Base-by-base conservation (phyloP, 2,113 vertebrate species). In the Aspiorhynchus laticeps region DNA sequence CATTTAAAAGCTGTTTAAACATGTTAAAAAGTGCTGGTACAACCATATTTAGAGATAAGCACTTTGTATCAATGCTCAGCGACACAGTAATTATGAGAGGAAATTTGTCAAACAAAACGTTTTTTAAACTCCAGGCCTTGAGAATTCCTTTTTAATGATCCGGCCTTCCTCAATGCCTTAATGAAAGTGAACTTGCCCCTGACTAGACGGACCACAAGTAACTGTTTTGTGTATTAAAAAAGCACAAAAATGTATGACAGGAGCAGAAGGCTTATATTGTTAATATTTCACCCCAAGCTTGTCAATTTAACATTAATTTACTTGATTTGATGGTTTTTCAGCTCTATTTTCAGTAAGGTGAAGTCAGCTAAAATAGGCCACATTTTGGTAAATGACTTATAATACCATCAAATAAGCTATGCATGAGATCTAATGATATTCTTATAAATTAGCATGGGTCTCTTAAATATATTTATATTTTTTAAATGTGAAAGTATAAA, bases 1-100 rank as follows among this genome's bases (percentile, higher is more conserved):
- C 83, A 7, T 84, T 84, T 84, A 84, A 84, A 84, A 74, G 83
- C 69, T 74, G 83, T 84, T 84, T 36, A 84, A 84, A 84, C 83
- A 84, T 59, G 67, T 84, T 84, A 38, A 74, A 73, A 73, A 74
- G 48, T 51, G 69, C 83, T 75, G 33, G 46, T 84, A 75, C 83
- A 74, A 59, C 83, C 83, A 84, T 75, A 74, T 59, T 84, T 84
- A 74, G 69, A 84, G 65, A 71, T 51, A 80, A 85, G 73, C 87
- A 48, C 48, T 21, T 82, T 67, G 56, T 88, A 79, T 81, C 83
- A 67, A 28, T 56, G 65, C 85, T 53, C 31, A 63, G 77, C 59
- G 41, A 56, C 71, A 38, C 41, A 7, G 31, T 33, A 71, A 74
- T 75, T 65, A 87, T n/a, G 28, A 75, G 48, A 78, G 36, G 41